Base-by-base conservation (phyloP, 2,113 vertebrate genomes). In the Charina bottae region DNA sequence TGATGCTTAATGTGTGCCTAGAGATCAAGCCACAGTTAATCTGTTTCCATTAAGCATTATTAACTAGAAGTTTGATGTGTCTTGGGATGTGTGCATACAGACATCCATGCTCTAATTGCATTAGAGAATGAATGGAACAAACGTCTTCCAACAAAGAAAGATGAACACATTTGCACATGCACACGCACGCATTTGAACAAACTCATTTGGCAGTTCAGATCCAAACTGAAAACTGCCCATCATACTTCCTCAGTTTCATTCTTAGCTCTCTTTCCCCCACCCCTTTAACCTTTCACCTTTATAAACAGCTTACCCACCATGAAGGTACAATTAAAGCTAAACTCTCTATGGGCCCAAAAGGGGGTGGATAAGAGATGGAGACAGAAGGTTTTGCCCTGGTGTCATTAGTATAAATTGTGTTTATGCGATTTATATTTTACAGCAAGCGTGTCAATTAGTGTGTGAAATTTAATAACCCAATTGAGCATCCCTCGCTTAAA, bases 401-500 rank as follows among this genome's bases (percentile, higher is more conserved):
- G 94, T 95, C 95, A 96, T 97, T 96, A 97, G 94, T 90, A 93
- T 93, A 96, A 96, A 97, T 96, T 94, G 95, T 95, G 94, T 96
- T 97, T 96, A 94, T 96, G 95, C 94, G 94, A 96, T 96, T 95
- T 96, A 78, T 95, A 89, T 95, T 96, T 96, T 96, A 96, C 6
- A 0, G 95, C 95, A 95, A 93, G 92, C 90, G 0, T 96, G 95
- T 95, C 97, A 96, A 97, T 97, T 97, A 97, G 96, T 62, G 93
- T 97, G 97, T 96, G 96, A 96, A 97, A 97, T 96, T 95, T 96
- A 97, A 97, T 97, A 96, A 97, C 94, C 94, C 96, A 96, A 91
- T 94, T 88, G 95, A 96, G 93, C 93, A 91, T 93, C 96, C 93
- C 93, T 96, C 0, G 0, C 95, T 94, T 89, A 94, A 23, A 96